A percentile compares a stretch with the other conserved stretches of the same genome.
Evolutionary conservation across 92 coral and sea anemone genomes (phyloP).

Genomic region (Anthopleura xanthogrammica): DNA sequence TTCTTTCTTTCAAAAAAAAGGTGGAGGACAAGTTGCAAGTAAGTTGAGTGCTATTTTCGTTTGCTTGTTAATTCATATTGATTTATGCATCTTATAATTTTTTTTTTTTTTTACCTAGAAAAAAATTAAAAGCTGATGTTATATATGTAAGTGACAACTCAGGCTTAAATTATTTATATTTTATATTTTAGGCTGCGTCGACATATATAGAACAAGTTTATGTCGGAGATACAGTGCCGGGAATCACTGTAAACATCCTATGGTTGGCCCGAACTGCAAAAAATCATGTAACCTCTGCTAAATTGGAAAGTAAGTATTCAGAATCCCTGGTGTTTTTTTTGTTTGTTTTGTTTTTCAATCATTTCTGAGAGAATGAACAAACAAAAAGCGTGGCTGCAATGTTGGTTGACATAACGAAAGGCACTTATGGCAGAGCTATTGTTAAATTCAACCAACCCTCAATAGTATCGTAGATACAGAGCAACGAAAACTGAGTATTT

Average conservation of each 20-base stretch:
- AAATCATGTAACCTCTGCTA: neutral
- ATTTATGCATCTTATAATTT: neutral
- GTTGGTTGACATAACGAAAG: no score
- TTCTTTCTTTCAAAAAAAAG: neutral
- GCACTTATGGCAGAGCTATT: no score
- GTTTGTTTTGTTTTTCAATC: no score
- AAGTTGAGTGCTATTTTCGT: neutral
- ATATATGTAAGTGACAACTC: neutral
- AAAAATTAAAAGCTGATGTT: neutral
- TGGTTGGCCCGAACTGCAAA: neutral
- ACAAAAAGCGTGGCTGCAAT: no score
- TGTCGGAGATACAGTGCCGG: neutral
- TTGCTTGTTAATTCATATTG: neutral
- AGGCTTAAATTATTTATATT: neutral
- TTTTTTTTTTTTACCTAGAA: no score
- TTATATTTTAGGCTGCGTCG: neutral
- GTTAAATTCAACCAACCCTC: no score
- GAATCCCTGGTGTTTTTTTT: no score
- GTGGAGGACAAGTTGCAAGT: neutral
- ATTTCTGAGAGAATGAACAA: no score
- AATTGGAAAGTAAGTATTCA: neutral
- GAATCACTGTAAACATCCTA: neutral
- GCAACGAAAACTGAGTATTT: no score
- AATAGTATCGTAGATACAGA: no score
- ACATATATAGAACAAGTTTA: neutral